phyloP scores from a whole-genome alignment of 2,797 vertebrate species.

The Thripadectes ignobilis region DNA sequence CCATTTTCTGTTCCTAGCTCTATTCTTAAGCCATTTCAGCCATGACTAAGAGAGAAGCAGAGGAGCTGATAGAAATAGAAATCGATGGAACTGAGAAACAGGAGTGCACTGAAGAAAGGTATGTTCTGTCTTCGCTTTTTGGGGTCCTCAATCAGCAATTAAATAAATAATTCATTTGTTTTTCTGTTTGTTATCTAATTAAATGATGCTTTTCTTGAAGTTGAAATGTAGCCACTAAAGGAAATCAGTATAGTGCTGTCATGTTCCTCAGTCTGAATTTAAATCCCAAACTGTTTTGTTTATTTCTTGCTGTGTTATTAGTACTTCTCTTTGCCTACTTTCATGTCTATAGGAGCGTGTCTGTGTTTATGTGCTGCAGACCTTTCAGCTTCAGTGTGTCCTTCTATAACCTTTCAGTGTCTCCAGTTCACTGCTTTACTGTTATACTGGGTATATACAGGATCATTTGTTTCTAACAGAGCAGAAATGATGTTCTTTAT shows the following conservation, averaged over 20 bases:
- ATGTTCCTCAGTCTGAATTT: neutral
- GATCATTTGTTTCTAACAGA: neutral
- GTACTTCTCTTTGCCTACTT: neutral
- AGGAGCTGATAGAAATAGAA: constrained; percentile 99
- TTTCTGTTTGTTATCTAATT: neutral
- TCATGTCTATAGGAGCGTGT: neutral
- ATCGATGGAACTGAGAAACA: constrained; percentile 92
- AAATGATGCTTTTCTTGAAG: neutral
- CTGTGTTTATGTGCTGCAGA: neutral
- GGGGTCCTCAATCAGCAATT: neutral
- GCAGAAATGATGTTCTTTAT: neutral
- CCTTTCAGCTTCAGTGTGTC: neutral
- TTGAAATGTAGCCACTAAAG: neutral
- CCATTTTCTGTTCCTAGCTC: constrained; percentile 49
- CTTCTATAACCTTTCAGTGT: neutral
- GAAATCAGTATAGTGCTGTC: neutral
- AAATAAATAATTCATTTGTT: neutral
- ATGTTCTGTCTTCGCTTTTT: neutral
- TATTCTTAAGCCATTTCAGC: constrained; percentile 60
- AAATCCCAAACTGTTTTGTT: neutral
- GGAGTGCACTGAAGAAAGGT: constrained; percentile 84
- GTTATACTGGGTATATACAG: neutral
- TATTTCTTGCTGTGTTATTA: accelerated
- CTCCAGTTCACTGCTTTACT: neutral
- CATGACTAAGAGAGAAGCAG: constrained; percentile 96